Evolutionary conservation across 2,797 vertebrate genomes (phyloP).

Genomic region (Rhabdomys pumilio): DNA sequence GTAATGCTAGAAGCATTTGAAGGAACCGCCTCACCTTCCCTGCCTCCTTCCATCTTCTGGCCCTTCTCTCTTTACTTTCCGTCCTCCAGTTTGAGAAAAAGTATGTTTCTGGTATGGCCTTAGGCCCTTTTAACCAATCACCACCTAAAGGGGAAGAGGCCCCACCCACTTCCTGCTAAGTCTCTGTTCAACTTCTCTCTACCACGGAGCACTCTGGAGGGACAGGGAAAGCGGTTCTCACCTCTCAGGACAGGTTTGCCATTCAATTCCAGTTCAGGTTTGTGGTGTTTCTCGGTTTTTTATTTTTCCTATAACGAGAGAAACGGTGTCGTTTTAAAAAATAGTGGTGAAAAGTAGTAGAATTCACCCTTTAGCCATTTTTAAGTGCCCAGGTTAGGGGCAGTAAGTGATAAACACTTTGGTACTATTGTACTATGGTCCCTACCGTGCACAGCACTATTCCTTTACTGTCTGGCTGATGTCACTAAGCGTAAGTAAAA

Average conservation of each 20-base stretch:
- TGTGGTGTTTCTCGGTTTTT: neutral
- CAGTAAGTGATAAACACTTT: neutral
- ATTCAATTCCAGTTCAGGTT: neutral
- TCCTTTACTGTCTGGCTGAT: neutral
- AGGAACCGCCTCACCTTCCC: neutral
- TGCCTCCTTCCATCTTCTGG: neutral
- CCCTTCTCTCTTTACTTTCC: neutral
- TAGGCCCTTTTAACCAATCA: neutral
- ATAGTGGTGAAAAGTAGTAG: neutral
- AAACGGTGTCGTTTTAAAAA: neutral
- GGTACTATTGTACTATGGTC: accelerated
- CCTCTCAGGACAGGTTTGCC: neutral
- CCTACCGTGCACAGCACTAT: neutral
- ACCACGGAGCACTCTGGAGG: neutral
- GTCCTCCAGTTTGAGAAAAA: neutral
- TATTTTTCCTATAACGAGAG: neutral
- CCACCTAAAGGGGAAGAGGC: neutral
- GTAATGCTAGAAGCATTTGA: neutral
- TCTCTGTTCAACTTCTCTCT: neutral
- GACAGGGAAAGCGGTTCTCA: neutral
- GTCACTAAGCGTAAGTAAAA: neutral
- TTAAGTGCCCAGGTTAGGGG: neutral
- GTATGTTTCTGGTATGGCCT: neutral
- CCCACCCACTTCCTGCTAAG: neutral
- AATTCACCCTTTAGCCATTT: neutral